A percentile compares a stretch with the other conserved stretches of the same genome.
Evolutionary conservation across 2,888 invertebrate species (phyloP).

Genomic region (Chironomus tentans): DNA sequence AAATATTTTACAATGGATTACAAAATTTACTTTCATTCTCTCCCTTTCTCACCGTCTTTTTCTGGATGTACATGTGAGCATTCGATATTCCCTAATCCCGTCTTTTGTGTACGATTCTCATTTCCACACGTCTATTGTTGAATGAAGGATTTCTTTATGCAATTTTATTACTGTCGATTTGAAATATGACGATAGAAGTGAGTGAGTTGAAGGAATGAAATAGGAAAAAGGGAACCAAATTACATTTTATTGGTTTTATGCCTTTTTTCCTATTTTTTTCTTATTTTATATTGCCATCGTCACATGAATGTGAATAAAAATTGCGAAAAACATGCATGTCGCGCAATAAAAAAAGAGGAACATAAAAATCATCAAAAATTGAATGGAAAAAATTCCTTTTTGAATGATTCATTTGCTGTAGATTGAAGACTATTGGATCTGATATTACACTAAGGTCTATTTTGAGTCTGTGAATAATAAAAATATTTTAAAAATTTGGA

Average conservation of each 20-base stretch:
- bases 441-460: no score
- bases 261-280: not conserved
- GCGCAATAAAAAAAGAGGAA: not conserved
- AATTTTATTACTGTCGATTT: not conserved
- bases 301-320: no score
- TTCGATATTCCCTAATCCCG: not conserved
- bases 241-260: slow-evolving; percentile 15
- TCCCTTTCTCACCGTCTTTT: not conserved
- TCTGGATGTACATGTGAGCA: not conserved
- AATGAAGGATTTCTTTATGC: not conserved
- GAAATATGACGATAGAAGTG: not conserved
- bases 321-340: not conserved
- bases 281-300: not conserved
- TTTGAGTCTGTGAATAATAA: no score
- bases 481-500: no score
- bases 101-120: not conserved
- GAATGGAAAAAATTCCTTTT: not conserved
- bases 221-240: not conserved
- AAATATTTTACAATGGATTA: slow-evolving; percentile 15
- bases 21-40: not conserved
- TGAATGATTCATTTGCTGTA: not conserved
- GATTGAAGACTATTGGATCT: no score
- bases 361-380: slow-evolving; percentile 7
- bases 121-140: not conserved
- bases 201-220: no score